These are phyloP conservation scores for Ophion ellenae DNA, from an alignment of 2,888 invertebrate genomes.

Conservation along the genomic window DNA sequence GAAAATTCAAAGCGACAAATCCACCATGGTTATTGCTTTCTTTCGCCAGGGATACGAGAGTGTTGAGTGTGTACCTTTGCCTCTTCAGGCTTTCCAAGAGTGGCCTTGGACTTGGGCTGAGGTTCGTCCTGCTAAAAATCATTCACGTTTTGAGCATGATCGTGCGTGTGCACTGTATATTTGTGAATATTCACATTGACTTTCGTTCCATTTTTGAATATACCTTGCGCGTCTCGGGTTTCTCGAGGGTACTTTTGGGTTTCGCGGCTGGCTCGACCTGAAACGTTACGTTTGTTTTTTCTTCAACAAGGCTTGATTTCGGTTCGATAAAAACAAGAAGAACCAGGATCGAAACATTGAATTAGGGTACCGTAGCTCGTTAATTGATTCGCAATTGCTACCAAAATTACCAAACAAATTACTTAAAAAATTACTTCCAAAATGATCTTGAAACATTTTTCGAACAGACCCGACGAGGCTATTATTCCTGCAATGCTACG, in stretches of 20 bases:
- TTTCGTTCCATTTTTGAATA: background rate
- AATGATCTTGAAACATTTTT: no score
- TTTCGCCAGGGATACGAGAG: background rate
- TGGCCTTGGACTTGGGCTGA: slow-evolving; percentile 64
- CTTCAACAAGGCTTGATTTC: background rate
- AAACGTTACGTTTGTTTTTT: slow-evolving; percentile 49
- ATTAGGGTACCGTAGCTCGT: no score
- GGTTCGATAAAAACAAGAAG: no score
- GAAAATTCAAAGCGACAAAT: background rate
- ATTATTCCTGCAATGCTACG: background rate
- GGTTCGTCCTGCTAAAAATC: slow-evolving; percentile 70
- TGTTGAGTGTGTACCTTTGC: slow-evolving; percentile 62
- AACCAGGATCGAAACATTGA: no score
- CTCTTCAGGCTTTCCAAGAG: slow-evolving; percentile 65
- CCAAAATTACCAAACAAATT: background rate
- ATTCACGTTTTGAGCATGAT: slow-evolving; percentile 25
- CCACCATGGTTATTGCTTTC: slow-evolving; percentile 2
- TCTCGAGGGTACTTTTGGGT: slow-evolving; percentile 65
- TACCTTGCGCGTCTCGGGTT: slow-evolving; percentile 64
- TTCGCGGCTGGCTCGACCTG: slow-evolving; percentile 68
- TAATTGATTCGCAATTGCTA: background rate
- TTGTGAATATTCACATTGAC: background rate
- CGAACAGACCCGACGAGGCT: background rate
- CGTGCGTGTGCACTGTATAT: background rate
- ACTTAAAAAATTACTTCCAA: background rate